phyloP scores from a whole-genome alignment of 2,888 invertebrate species.

The Melinaea marsaeus region DNA sequence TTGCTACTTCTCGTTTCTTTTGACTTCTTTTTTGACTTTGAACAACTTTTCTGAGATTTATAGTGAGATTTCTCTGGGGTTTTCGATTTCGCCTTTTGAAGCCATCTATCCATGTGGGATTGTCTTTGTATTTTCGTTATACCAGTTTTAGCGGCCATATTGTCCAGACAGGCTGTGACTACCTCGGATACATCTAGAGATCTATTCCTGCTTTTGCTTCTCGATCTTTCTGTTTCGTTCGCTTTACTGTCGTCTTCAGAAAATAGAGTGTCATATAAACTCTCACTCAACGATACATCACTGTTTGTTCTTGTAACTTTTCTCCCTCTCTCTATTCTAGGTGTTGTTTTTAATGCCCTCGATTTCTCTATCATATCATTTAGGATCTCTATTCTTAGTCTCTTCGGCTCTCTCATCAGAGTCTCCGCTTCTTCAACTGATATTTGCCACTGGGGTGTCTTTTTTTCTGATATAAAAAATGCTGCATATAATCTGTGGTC shows the following conservation, averaged over 20 bases:
- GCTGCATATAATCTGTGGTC: conserved; percentile 73
- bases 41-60: conserved; percentile 39
- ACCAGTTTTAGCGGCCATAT: conserved; percentile 72
- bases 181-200: conserved; percentile 69
- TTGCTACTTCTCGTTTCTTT: conserved; percentile 37
- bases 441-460: conserved; percentile 80
- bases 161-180: conserved; percentile 70
- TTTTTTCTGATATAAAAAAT: conserved; percentile 74
- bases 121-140: conserved; percentile 70
- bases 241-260: conserved; percentile 60
- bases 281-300: conserved; percentile 70
- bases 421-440: conserved; percentile 87
- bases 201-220: conserved; percentile 51
- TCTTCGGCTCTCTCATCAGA: conserved; percentile 75
- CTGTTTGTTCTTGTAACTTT: conserved; percentile 63
- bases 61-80: conserved; percentile 64
- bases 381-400: conserved; percentile 77
- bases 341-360: conserved; percentile 42
- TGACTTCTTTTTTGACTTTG: conserved; percentile 41
- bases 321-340: conserved; percentile 49
- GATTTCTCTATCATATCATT: conserved; percentile 55
- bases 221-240: conserved; percentile 50
- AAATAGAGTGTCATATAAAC: conserved; percentile 68
- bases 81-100: conserved; percentile 73
- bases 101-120: conserved; percentile 74